phyloP scores from a whole-genome alignment of 2,888 invertebrate species.

The Eudasyphora cyanicolor region DNA sequence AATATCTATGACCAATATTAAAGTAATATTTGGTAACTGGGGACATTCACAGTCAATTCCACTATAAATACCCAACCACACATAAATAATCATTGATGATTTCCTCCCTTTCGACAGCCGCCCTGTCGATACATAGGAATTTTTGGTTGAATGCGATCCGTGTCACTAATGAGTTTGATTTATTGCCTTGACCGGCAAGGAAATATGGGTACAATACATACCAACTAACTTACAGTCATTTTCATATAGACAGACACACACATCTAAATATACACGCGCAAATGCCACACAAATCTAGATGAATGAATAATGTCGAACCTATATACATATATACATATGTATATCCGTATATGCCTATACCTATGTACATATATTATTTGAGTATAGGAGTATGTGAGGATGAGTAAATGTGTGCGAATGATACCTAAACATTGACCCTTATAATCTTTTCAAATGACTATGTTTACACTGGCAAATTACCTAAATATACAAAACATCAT shows the following conservation, averaged over 20 bases:
- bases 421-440: conserved; percentile 38
- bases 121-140: no score
- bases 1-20: not conserved
- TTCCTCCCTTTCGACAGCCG: not conserved
- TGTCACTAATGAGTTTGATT: conserved; percentile 44
- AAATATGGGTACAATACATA: not conserved
- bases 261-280: not conserved
- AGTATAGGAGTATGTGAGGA: not conserved
- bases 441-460: conserved; percentile 42
- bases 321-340: not conserved
- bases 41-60: not conserved
- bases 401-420: not conserved
- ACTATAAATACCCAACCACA: not conserved
- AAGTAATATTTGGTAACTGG: conserved; percentile 1
- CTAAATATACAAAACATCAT: conserved; percentile 39
- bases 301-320: not conserved
- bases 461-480: conserved; percentile 50
- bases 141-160: not conserved
- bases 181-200: conserved; percentile 3
- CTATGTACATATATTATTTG: not conserved
- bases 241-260: not conserved
- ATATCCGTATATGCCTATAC: not conserved
- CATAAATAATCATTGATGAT: no score
- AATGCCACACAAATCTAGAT: not conserved
- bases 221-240: no score